Evolutionary conservation across 2,797 vertebrate genomes (phyloP), one percentile per base, ranked within the genome.

Genomic region (Tangara arthus): DNA sequence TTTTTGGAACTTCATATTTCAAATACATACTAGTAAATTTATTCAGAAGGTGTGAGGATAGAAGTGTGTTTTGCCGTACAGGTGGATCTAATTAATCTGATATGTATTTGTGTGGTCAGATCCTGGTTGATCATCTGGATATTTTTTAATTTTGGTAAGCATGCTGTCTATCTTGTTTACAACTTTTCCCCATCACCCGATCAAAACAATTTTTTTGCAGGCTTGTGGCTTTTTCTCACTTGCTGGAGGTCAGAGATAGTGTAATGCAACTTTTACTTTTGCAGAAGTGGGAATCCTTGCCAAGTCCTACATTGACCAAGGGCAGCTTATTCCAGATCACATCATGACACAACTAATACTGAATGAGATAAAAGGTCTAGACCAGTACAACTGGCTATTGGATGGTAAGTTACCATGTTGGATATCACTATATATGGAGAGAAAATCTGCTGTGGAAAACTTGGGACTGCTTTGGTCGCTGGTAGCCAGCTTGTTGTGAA

Each of bases 241-340:
- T 70, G 32, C 47, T 57, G 79, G 69, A 75, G 35, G 59, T 73
- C 64, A 72, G 59, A 83, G 87, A 52, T 87, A 93, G n/a, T 78
- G 37, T 92, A 89, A 83, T 52, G 8, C 2, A 8, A 37, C 47
- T 75, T 61, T 55, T 77, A 49, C 73, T 97, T 92, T 85, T 18
- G 15, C 97, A 99, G 99, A 99, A 96, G 97, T 99, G 53, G 99
- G 99, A 60, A 97, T 99, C 70, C 91, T 99, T 97, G 98, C 99
- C 97, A 99, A 99, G 97, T 98, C 99, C 26, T 99, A 99, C 84
- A 99, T 99, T 52, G 99, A 99, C 96, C 98, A 99, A 97, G 99
- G 99, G 89, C 98, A 97, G 96, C 98, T 99, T 97, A 98, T 99
- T 73, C 99, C 99, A 20, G 99, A 99, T 96, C 98, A 98, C 32